phyloP scores from a whole-genome alignment of 2,797 vertebrate species.

The Pseudopleuronectes americanus region DNA sequence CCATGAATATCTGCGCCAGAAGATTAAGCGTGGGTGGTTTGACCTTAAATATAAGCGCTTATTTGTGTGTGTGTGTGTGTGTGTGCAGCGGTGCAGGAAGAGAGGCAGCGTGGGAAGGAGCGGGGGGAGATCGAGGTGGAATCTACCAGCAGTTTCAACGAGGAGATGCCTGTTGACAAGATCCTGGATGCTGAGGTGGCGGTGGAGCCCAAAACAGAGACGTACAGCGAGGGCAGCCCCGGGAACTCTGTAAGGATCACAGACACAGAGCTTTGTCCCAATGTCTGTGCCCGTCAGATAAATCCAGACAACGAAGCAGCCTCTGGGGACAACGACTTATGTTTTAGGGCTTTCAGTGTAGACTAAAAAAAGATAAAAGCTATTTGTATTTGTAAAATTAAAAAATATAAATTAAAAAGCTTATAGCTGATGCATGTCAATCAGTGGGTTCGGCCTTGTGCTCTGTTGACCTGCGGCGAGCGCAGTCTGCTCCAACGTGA shows the following conservation, averaged over 20 bases:
- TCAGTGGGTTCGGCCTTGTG: too few species aligned
- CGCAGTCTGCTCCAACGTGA: too few species aligned
- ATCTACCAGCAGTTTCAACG: slow-evolving; percentile 85
- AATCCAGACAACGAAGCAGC: too few species aligned
- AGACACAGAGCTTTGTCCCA: neutral
- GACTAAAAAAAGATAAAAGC: too few species aligned
- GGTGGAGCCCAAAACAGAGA: slow-evolving; percentile 94
- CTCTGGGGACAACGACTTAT: too few species aligned
- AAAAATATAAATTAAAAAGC: neutral
- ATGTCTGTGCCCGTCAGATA: too few species aligned
- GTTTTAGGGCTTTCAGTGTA: too few species aligned
- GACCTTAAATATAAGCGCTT: slow-evolving; percentile 9
- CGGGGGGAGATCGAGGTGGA: slow-evolving; percentile 91
- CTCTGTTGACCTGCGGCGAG: too few species aligned
- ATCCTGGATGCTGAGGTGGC: slow-evolving; percentile 96
- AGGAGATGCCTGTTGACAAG: slow-evolving; percentile 97
- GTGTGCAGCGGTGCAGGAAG: slow-evolving; percentile 93
- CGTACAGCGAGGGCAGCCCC: slow-evolving; percentile 84
- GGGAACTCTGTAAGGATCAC: slow-evolving; percentile 88
- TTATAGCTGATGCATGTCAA: too few species aligned
- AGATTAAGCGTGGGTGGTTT: slow-evolving; percentile 2
- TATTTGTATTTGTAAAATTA: neutral
- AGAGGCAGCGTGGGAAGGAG: slow-evolving; percentile 94
- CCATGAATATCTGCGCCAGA: neutral
- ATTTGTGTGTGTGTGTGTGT: slow-evolving; percentile 23